Evolutionary conservation across 2,797 vertebrate genomes (phyloP), one percentile per base, ranked within the genome.

Genomic region (Ptychadena robeensis): DNA sequence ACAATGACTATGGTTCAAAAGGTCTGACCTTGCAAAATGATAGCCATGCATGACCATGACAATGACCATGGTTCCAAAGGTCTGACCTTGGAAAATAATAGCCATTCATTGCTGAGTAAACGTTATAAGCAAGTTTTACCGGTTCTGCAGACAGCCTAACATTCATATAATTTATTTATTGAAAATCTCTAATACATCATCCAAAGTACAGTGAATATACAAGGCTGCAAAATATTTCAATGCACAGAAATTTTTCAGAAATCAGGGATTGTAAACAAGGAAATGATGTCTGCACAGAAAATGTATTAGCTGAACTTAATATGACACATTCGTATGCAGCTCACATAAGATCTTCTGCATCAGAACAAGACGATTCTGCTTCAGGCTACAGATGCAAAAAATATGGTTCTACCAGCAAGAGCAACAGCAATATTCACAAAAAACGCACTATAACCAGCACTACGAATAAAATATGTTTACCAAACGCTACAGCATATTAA

Each of bases 361-460:
- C 32, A 38, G 64, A 78, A 78, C 30, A 67, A 57, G 64, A 35
- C 48, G 40, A 78, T 68, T 78, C 30, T 34, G 75, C 75, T 68
- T 35, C 64, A 57, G 75, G 75, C 75, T 68, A 78, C 64, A 67
- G 64, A 67, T 78, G 75, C 30, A 78, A 22, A 76, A 77, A 78
- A 68, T 67, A 67, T 68, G 75, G 74, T 66, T n/a, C n/a, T n/a
- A 76, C 73, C 73, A 65, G 72, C 37, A 8, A 77, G 38, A 25
- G 65, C 61, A 32, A 63, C 18, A 40, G 37, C 14, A 22, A 30
- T 32, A 32, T 53, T 30, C 64, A 78, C 66, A 34, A 38, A 48
- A 34, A 64, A 34, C 18, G n/a, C 22, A 27, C 68, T 57, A 79
- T 53, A 64, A 57, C n/a, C 31, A 37, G 11, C 34, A 68, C 30